These are phyloP conservation scores for Eilema griseolum DNA, from an alignment of 2,888 invertebrate genomes.

Conservation along the genomic window DNA sequence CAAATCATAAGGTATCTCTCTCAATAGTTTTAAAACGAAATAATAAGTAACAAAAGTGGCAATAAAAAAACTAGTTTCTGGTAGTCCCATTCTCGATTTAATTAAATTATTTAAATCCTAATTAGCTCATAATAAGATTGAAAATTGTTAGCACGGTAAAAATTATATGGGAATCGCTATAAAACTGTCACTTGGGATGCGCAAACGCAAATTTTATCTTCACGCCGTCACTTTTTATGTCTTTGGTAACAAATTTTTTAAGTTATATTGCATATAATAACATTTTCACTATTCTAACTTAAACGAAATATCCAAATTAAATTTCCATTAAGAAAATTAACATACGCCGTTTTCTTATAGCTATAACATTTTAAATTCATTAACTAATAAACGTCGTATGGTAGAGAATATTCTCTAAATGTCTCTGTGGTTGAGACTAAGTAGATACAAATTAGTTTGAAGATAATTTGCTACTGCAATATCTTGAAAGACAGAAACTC, in stretches of 20 bases:
- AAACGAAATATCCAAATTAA: slow-evolving; percentile 32
- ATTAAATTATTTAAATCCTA: slow-evolving; percentile 45
- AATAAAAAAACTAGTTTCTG: slow-evolving; percentile 31
- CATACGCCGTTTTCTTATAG: slow-evolving; percentile 28
- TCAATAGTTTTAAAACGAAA: slow-evolving; percentile 13
- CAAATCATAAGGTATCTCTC: slow-evolving; percentile 19
- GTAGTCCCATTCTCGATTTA: slow-evolving; percentile 24
- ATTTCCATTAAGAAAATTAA: slow-evolving; percentile 40
- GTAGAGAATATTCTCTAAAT: slow-evolving; percentile 14
- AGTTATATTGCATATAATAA: slow-evolving; percentile 37
- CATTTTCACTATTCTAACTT: slow-evolving; percentile 30
- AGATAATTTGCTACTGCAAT: background rate
- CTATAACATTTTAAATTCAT: slow-evolving; percentile 27
- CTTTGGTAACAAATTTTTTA: slow-evolving; percentile 39
- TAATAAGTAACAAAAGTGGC: slow-evolving; percentile 31
- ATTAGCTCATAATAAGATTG: slow-evolving; percentile 45
- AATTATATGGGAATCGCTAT: slow-evolving; percentile 39
- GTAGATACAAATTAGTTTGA: background rate
- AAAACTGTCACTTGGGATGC: slow-evolving; percentile 41
- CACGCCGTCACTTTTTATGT: slow-evolving; percentile 39
- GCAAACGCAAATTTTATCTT: slow-evolving; percentile 48
- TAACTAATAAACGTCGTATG: slow-evolving; percentile 24
- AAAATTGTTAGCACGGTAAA: slow-evolving; percentile 27
- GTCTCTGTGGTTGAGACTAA: background rate
- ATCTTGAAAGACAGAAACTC: too few species aligned